phyloP scores from a whole-genome alignment of 2,888 invertebrate genomes.

The Proisotoma minuta region DNA sequence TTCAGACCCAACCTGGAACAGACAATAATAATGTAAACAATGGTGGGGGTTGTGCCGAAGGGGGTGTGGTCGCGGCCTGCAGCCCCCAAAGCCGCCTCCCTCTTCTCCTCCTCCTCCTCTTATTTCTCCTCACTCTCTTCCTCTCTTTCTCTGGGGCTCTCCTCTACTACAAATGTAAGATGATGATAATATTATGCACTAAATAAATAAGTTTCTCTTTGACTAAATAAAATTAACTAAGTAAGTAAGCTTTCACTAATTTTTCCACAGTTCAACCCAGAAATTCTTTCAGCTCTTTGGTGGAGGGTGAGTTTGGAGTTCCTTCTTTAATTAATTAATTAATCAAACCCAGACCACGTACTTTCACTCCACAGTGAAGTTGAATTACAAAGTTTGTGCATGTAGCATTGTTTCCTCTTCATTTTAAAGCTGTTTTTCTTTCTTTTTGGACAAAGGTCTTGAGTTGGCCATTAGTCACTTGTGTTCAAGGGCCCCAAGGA shows the following conservation, averaged over 20 bases:
- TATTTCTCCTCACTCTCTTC: constrained; percentile 40
- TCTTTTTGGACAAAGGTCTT: too few species aligned
- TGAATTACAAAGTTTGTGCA: too few species aligned
- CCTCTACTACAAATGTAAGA: constrained; percentile 45
- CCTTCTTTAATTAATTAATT: neutral
- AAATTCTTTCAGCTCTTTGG: constrained; percentile 22
- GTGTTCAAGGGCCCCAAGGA: too few species aligned
- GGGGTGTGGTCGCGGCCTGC: constrained; percentile 33
- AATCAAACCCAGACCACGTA: too few species aligned
- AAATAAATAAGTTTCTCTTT: too few species aligned
- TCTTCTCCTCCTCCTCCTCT: constrained; percentile 39
- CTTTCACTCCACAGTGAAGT: too few species aligned
- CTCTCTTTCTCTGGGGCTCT: constrained; percentile 44
- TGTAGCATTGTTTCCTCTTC: too few species aligned
- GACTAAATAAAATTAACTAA: too few species aligned
- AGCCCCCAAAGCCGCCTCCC: neutral
- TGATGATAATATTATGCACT: too few species aligned
- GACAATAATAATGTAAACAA: neutral
- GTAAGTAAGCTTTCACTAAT: neutral
- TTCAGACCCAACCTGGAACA: neutral
- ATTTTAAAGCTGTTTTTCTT: too few species aligned
- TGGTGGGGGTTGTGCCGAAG: constrained; percentile 26
- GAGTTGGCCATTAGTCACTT: too few species aligned
- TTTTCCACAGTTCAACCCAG: constrained; percentile 14
- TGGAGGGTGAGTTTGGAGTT: constrained; percentile 23